A percentile compares a stretch with the other conserved stretches of the same genome.
phyloP scores from a whole-genome alignment of 2,797 vertebrate species.

The Hozukius guyotensis region DNA sequence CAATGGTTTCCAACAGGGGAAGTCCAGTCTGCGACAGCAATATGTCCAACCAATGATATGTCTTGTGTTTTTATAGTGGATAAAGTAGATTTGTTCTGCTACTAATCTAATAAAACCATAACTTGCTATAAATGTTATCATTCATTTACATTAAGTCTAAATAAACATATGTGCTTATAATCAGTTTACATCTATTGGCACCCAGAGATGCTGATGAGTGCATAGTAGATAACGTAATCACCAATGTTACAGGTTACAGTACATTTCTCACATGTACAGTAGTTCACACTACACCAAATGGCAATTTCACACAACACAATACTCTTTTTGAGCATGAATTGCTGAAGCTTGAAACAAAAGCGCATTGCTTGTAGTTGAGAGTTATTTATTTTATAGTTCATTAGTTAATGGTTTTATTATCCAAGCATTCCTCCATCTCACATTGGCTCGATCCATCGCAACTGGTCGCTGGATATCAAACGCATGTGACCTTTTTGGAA shows the following conservation, averaged over 20 bases:
- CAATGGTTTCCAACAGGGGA: not conserved
- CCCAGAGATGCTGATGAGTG: not conserved
- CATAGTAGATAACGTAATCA: not conserved
- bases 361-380: not conserved
- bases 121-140: not conserved
- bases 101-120: not conserved
- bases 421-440: not conserved
- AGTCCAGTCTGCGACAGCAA: not conserved
- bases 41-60: not conserved
- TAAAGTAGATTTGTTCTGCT: not conserved
- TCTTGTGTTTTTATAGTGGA: conserved; percentile 1
- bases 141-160: not conserved
- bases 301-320: not conserved
- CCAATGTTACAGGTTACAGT: not conserved
- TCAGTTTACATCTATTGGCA: not conserved
- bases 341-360: not conserved
- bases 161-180: not conserved
- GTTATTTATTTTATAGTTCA: not conserved
- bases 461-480: not conserved
- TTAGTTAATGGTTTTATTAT: not conserved
- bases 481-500: not conserved
- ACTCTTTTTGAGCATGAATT: not conserved
- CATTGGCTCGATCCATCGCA: not conserved
- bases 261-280: not conserved
- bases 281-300: not conserved